Conservation (phyloP, 2,113 vertebrate genomes). For the Sinosuthora webbiana region DNA sequence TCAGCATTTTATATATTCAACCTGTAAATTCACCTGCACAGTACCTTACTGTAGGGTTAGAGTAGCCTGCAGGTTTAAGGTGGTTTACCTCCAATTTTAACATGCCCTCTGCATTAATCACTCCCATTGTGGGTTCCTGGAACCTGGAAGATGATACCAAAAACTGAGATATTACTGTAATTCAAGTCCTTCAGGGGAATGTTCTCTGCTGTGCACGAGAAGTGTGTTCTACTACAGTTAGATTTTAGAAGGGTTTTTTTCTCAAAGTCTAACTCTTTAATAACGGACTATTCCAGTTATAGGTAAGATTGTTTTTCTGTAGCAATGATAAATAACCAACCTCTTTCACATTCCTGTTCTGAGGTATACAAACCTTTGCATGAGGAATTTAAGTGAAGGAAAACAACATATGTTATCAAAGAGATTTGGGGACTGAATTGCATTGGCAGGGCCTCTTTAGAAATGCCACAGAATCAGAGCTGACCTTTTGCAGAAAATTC, state of each 20-base stretch:
- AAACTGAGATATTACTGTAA: neutral
- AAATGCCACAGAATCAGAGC: neutral
- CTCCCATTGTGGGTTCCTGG: neutral
- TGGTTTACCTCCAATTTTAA: neutral
- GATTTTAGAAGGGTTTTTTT: neutral
- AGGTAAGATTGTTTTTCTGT: neutral
- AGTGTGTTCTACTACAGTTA: neutral
- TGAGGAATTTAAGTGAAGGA: neutral
- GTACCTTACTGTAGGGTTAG: neutral
- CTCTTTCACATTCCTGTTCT: neutral
- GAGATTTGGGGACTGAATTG: neutral
- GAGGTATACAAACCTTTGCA: neutral
- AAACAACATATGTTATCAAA: neutral
- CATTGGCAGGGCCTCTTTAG: neutral
- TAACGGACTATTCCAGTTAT: neutral
- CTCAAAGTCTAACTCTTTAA: neutral
- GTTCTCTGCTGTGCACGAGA: rapidly evolving
- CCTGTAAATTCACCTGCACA: neutral
- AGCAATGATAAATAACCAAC: neutral
- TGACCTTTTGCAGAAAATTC: neutral
- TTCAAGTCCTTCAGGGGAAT: neutral
- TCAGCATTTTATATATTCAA: neutral
- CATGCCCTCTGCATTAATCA: neutral
- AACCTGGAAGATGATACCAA: neutral
- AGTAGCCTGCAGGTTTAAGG: neutral